phyloP scores from a whole-genome alignment of 2,113 vertebrate genomes.

The Patagioenas fasciata region DNA sequence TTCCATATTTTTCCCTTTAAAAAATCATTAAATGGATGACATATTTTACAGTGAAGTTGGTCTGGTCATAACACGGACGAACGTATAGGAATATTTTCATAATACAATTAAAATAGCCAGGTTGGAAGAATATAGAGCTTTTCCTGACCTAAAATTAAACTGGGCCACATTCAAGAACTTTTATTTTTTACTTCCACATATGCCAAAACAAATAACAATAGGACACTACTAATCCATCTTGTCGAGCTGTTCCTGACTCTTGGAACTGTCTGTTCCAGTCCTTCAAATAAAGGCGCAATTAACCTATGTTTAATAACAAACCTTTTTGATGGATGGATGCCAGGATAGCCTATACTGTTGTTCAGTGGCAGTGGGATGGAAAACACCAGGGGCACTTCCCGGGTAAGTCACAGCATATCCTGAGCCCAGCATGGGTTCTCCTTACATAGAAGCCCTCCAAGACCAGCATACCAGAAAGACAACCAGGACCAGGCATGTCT shows the following conservation, averaged over 20 bases:
- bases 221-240: constrained; percentile 24
- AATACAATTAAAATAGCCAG: constrained; percentile 54
- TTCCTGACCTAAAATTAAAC: constrained; percentile 60
- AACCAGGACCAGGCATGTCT: rapidly evolving
- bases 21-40: constrained; percentile 1
- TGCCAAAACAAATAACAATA: not conserved
- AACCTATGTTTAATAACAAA: not conserved
- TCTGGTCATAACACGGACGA: not conserved
- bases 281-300: not conserved
- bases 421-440: not conserved
- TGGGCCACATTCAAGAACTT: constrained; percentile 24
- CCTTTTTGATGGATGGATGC: not conserved
- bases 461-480: not conserved
- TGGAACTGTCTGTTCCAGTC: not conserved
- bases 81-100: constrained; percentile 34
- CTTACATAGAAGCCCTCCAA: not conserved
- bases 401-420: not conserved
- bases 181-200: not conserved
- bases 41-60: constrained; percentile 24
- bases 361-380: not conserved
- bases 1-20: not conserved
- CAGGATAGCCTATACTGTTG: not conserved
- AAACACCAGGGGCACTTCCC: not conserved
- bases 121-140: constrained; percentile 23
- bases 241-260: not conserved